A percentile compares a stretch with the other conserved stretches of the same genome.
These are phyloP conservation scores for Picathartes gymnocephalus DNA, from an alignment of 2,113 vertebrate species.

Conservation along the genomic window DNA sequence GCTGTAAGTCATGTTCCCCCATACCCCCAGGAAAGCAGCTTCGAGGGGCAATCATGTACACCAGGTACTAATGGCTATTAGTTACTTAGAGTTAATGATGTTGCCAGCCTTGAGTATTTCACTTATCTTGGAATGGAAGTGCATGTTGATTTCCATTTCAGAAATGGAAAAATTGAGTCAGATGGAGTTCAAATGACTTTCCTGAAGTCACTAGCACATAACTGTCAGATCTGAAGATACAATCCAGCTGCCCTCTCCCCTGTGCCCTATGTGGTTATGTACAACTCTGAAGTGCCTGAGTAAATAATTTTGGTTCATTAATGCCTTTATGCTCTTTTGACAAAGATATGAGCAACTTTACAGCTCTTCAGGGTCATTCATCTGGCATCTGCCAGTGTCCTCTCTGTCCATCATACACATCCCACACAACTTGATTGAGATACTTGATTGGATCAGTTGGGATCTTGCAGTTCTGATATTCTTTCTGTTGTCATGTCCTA, in stretches of 20 bases:
- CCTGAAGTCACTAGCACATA: slow-evolving; percentile 35
- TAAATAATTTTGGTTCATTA: background rate
- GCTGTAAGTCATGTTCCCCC: slow-evolving; percentile 1
- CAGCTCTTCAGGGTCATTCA: background rate
- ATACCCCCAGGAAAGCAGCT: background rate
- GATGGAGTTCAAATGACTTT: slow-evolving; percentile 36
- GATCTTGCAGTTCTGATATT: background rate
- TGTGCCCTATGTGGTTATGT: background rate
- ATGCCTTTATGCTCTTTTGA: background rate
- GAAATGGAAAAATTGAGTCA: slow-evolving; percentile 59
- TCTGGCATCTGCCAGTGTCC: background rate
- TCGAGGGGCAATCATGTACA: background rate
- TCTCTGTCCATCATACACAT: background rate
- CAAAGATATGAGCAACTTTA: background rate
- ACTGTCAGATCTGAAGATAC: slow-evolving; percentile 18
- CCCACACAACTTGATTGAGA: background rate
- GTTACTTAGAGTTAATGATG: slow-evolving; percentile 42
- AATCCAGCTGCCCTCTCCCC: background rate
- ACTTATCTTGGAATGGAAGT: slow-evolving; percentile 48
- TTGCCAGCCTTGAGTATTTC: slow-evolving; percentile 25
- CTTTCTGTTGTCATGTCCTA: background rate
- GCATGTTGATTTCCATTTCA: slow-evolving; percentile 47
- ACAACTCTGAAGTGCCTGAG: background rate
- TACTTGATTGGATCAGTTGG: background rate
- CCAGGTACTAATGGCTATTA: slow-evolving; percentile 40